phyloP scores from a whole-genome alignment of 1,140 invertebrate species.

The Drosophila sulfurigaster region DNA sequence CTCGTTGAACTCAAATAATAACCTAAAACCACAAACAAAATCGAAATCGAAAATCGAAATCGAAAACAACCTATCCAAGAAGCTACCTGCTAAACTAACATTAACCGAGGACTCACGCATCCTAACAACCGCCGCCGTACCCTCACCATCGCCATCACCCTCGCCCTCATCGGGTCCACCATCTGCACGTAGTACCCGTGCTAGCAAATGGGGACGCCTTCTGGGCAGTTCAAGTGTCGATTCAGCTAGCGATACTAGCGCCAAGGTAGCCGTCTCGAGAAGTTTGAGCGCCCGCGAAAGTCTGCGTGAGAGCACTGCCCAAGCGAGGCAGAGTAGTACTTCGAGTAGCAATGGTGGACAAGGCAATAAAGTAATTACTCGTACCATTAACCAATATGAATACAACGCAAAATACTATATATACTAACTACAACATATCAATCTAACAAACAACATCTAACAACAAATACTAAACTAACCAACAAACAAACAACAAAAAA shows the following conservation, averaged over 20 bases:
- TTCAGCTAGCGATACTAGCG: conserved; percentile 85
- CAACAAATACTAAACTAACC: conserved; percentile 11
- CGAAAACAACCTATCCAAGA: conserved; percentile 73
- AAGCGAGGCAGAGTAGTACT: conserved; percentile 85
- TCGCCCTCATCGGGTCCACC: conserved; percentile 86
- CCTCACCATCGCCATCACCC: conserved; percentile 87
- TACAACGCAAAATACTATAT: conserved; percentile 26
- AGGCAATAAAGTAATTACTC: conserved; percentile 87
- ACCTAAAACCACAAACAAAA: conserved; percentile 37
- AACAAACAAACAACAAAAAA: background rate
- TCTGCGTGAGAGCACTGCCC: conserved; percentile 86
- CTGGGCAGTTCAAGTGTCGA: conserved; percentile 91
- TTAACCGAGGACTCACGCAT: conserved; percentile 85
- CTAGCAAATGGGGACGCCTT: conserved; percentile 92
- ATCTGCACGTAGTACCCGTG: conserved; percentile 85
- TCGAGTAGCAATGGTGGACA: conserved; percentile 86
- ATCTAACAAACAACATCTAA: conserved; percentile 7
- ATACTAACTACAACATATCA: conserved; percentile 17
- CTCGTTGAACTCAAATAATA: conserved; percentile 25
- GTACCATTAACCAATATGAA: conserved; percentile 44
- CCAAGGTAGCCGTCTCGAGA: conserved; percentile 88
- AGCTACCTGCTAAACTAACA: conserved; percentile 85
- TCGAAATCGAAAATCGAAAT: conserved; percentile 21
- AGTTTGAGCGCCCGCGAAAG: conserved; percentile 89
- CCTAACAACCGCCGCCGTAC: conserved; percentile 85